These are phyloP conservation scores for Sitodiplosis mosellana DNA, from an alignment of 1,140 invertebrate species.

Conservation along the genomic window DNA sequence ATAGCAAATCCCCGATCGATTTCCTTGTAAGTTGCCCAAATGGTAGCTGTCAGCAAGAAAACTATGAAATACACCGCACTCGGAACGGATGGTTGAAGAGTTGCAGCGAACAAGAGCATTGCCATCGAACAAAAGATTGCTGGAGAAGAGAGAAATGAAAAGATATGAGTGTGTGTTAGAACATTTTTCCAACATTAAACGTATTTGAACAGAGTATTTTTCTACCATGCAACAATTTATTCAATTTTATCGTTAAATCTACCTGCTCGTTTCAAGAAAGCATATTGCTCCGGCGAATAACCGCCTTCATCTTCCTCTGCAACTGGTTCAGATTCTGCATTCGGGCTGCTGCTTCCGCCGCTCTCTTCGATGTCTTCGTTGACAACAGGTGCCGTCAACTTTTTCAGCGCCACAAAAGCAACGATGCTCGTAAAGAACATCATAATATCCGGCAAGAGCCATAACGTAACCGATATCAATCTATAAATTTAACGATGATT, in stretches of 20 bases:
- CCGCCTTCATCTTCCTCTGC: constrained; percentile 21
- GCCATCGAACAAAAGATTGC: constrained; percentile 52
- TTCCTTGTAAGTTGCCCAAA: constrained; percentile 70
- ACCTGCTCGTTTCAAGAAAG: constrained; percentile 3
- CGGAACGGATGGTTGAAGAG: constrained; percentile 56
- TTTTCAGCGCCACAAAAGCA: constrained; percentile 27
- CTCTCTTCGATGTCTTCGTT: constrained; percentile 24
- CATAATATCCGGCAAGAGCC: constrained; percentile 43
- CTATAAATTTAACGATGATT: constrained; percentile 19
- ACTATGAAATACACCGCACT: constrained; percentile 70
- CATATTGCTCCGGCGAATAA: constrained; percentile 11
- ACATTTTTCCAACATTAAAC: constrained; percentile 8
- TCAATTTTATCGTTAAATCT: constrained; percentile 12
- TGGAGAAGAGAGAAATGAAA: constrained; percentile 14
- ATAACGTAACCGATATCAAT: constrained; percentile 38
- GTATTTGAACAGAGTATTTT: constrained; percentile 1
- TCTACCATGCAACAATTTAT: no score
- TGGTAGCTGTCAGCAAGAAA: constrained; percentile 70
- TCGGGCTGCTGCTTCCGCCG: constrained; percentile 17
- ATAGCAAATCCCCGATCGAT: constrained; percentile 51
- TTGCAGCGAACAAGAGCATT: constrained; percentile 55
- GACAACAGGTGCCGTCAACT: constrained; percentile 19
- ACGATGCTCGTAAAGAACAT: constrained; percentile 30
- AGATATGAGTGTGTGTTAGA: not conserved
- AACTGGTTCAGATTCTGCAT: constrained; percentile 9